These are phyloP conservation scores for Prionailurus viverrinus DNA, from an alignment of 2,113 vertebrate species.

Conservation along the genomic window DNA sequence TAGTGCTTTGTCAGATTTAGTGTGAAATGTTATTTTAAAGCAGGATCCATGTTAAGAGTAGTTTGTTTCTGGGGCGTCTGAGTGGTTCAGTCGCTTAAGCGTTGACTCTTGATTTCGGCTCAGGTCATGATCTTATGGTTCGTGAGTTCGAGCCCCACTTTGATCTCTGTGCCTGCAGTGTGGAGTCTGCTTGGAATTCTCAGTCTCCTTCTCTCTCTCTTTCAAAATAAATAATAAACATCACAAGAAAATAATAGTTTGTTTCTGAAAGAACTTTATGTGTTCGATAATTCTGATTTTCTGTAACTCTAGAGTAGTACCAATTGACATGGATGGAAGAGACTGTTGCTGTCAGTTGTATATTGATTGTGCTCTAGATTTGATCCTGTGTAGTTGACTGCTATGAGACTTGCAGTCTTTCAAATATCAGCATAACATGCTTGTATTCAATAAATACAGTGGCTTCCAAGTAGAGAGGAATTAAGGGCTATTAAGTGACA, in stretches of 20 bases:
- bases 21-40: constrained; percentile 58
- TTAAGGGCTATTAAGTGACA: not conserved
- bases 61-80: not conserved
- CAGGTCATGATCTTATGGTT: no score
- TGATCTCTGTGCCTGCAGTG: no score
- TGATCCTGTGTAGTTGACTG: not conserved
- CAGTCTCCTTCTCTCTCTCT: no score
- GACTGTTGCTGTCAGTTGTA: not conserved
- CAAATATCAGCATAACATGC: not conserved
- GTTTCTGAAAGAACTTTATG: constrained; percentile 39
- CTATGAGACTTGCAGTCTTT: not conserved
- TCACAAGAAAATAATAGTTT: not conserved
- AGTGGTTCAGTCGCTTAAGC: no score
- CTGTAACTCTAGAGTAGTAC: not conserved
- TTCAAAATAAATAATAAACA: no score
- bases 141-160: no score
- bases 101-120: no score
- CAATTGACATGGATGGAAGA: not conserved
- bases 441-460: not conserved
- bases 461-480: constrained; percentile 14
- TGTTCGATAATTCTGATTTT: constrained; percentile 53
- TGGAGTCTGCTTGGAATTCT: no score
- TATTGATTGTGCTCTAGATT: not conserved
- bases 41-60: constrained; percentile 24
- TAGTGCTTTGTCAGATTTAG: constrained; percentile 48